These are phyloP conservation scores for Paedocypris sp. DNA, from an alignment of 2,113 vertebrate genomes.

Conservation along the genomic window DNA sequence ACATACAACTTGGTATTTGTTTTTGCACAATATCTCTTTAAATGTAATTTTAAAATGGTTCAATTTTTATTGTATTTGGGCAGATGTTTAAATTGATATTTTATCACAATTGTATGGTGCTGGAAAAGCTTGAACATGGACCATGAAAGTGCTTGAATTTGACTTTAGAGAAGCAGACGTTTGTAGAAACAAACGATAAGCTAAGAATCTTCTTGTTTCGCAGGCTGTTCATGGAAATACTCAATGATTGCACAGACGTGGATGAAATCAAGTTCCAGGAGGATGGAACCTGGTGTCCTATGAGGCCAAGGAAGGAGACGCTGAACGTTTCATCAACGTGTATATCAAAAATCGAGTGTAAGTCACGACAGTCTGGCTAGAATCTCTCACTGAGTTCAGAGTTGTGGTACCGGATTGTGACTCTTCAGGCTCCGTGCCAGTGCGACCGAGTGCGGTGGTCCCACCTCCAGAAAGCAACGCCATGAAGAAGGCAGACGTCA, in stretches of 20 bases:
- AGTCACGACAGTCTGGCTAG: too few relatives aligned
- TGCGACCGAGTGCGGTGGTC: constrained; percentile 62
- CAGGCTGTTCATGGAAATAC: constrained; percentile 94
- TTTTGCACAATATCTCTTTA: too few relatives aligned
- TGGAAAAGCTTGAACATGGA: too few relatives aligned
- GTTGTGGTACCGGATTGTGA: neutral
- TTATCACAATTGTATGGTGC: too few relatives aligned
- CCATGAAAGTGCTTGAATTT: too few relatives aligned
- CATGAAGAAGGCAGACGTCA: constrained; percentile 85
- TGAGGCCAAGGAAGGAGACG: constrained; percentile 91
- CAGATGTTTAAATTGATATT: too few relatives aligned
- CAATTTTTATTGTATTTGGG: too few relatives aligned
- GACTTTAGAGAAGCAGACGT: too few relatives aligned
- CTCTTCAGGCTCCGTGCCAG: constrained; percentile 57
- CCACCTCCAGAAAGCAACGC: constrained; percentile 55
- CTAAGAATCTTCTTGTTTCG: neutral
- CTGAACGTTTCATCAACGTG: constrained; percentile 73
- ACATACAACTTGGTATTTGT: too few relatives aligned
- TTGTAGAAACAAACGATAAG: too few relatives aligned
- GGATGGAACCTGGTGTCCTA: constrained; percentile 92
- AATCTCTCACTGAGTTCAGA: too few relatives aligned
- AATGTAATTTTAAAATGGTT: too few relatives aligned
- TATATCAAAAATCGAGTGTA: constrained; percentile 79
- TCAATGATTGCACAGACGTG: constrained; percentile 89
- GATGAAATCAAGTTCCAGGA: constrained; percentile 98